Evolutionary conservation across 2,888 invertebrate species (phyloP).

Genomic region (Ctenicera cuprea): DNA sequence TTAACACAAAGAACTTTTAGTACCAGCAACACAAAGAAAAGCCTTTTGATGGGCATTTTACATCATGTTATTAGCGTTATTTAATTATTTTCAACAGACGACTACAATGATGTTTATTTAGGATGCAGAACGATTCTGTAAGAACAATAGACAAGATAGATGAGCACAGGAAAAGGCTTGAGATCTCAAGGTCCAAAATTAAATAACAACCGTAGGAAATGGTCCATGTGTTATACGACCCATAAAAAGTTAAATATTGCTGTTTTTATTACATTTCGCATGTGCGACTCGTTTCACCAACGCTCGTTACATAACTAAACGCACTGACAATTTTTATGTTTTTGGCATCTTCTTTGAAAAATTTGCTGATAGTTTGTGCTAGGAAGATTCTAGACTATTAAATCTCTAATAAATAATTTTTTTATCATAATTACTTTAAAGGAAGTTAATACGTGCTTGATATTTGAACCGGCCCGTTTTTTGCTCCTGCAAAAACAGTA

Average conservation of each 20-base stretch:
- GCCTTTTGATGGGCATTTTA: conserved; percentile 36
- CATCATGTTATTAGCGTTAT: conserved; percentile 30
- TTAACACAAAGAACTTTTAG: conserved; percentile 11
- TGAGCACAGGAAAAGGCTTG: conserved; percentile 63
- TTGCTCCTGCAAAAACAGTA: background rate
- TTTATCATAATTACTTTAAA: too few species aligned
- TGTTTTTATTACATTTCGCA: conserved; percentile 51
- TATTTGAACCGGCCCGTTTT: background rate
- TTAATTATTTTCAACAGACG: conserved; percentile 42
- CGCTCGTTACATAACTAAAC: conserved; percentile 23
- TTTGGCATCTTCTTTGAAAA: background rate
- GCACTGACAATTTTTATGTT: background rate
- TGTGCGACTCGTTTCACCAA: conserved; percentile 37
- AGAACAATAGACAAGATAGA: conserved; percentile 62
- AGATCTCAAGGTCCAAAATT: conserved; percentile 63
- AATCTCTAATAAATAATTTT: too few species aligned
- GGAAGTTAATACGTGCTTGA: too few species aligned
- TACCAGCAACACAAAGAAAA: conserved; percentile 32
- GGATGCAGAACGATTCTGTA: conserved; percentile 50
- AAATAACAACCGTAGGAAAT: conserved; percentile 63
- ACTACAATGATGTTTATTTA: conserved; percentile 40
- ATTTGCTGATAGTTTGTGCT: background rate
- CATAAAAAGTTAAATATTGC: conserved; percentile 60
- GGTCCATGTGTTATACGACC: conserved; percentile 65
- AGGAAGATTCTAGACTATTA: background rate